Evolutionary conservation across 1,140 invertebrate species (phyloP).

Genomic region (Chlorops oryzae): DNA sequence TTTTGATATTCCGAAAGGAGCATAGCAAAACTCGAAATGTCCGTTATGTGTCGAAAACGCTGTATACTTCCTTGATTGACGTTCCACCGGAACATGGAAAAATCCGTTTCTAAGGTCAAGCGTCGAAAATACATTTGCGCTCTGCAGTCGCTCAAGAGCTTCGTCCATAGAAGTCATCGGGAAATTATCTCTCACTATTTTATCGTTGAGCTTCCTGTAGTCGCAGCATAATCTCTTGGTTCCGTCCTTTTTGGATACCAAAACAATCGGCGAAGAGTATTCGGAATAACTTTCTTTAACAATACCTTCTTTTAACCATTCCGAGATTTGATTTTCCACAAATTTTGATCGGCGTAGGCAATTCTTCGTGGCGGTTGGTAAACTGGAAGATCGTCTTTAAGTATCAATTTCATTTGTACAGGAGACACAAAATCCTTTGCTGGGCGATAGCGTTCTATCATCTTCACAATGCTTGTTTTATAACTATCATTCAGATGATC

Average conservation of each 20-base stretch:
- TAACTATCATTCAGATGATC: too few species aligned
- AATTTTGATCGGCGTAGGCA: neutral
- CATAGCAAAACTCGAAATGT: conserved; percentile 4
- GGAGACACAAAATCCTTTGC: neutral
- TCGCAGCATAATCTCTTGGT: conserved; percentile 5
- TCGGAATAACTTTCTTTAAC: neutral
- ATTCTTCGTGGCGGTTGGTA: conserved; percentile 1
- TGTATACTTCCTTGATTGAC: neutral
- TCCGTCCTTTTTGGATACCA: conserved; percentile 36
- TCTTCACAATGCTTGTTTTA: too few species aligned
- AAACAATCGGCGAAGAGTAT: conserved; percentile 24
- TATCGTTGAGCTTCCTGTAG: conserved; percentile 4
- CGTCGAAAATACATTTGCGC: conserved; percentile 16
- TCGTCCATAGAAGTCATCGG: too few species aligned
- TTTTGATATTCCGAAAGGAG: conserved; percentile 1
- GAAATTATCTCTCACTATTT: conserved; percentile 12
- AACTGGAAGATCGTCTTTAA: neutral
- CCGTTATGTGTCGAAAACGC: conserved; percentile 2
- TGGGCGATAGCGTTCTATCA: neutral
- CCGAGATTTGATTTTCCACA: neutral
- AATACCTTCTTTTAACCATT: conserved; percentile 11
- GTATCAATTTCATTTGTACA: neutral
- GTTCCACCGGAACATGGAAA: conserved; percentile 8
- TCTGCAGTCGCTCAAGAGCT: conserved; percentile 17
- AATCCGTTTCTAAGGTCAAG: conserved; percentile 14